Evolutionary conservation across 2,113 vertebrate species (phyloP).

Genomic region (Leptobrachium leishanense): DNA sequence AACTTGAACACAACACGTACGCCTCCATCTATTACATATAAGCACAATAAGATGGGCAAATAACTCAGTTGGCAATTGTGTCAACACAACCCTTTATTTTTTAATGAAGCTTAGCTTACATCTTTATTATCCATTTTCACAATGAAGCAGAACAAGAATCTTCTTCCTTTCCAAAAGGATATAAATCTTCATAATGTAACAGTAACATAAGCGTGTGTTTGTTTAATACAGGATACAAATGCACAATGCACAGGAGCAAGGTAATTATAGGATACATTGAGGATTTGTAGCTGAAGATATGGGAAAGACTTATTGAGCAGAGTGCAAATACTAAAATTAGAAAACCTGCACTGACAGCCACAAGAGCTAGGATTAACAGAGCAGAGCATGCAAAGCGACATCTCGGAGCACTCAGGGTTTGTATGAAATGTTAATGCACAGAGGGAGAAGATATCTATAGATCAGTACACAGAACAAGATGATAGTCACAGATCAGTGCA

Average conservation of each 20-base stretch:
- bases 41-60: no score
- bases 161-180: neutral
- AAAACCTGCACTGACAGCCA: conserved; percentile 11
- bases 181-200: neutral
- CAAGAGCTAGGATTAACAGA: conserved; percentile 38
- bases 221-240: neutral
- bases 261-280: conserved; percentile 25
- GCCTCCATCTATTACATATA: no score
- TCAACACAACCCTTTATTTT: no score
- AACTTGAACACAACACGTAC: no score
- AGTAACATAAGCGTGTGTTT: neutral
- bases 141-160: neutral
- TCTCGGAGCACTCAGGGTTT: conserved; percentile 20
- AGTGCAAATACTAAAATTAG: conserved; percentile 17
- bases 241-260: neutral
- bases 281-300: conserved; percentile 35
- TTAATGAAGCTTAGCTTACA: no score
- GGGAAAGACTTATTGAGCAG: neutral
- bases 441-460: conserved; percentile 3
- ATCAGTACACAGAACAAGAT: neutral
- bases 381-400: conserved; percentile 4
- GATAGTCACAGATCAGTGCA: conserved; percentile 14
- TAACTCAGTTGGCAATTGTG: no score
- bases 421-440: conserved; percentile 35
- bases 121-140: neutral